Base-by-base conservation (phyloP, 2,113 vertebrate genomes). In the Gambusia holbrooki region DNA sequence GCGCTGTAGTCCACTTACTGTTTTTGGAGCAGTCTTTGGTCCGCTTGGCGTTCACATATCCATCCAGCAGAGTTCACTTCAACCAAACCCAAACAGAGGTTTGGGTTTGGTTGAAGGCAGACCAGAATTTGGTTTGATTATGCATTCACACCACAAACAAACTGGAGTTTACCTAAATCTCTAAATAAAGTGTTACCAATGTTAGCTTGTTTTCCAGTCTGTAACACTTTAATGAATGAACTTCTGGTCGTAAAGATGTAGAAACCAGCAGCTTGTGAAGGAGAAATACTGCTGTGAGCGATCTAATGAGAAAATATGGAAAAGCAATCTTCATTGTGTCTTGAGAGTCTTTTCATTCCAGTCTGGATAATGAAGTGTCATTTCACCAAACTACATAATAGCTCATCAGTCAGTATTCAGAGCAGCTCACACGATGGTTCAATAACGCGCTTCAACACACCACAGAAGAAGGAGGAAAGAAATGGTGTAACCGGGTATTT, bases 391-490 rank as follows among this genome's bases (percentile, higher is more conserved):
- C 70, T 17, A 30, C 74, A 78, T 69, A 71, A 84, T 85, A 77
- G 74, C 74, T 84, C 75, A 86, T 85, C 80, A 84, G 84, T 79
- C 54, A 80, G 77, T 68, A 84, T 86, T 89, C 80, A 83, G 73
- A 81, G 76, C 42, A 69, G 67, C 79, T 74, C 79, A 71, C 63
- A 9, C 69, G 62, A 71, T 75, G 4, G 74, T 85, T 79, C 80
- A 71, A 6, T 79, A 69, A 71, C 67, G 79, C 61, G 37, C 86
- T 62, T 64, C 48, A 28, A 58, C 27, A 70, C 76, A 40, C 84
- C 61, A 17, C 48, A 5, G 51, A 15, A 12, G 28, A 68, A 2
- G 29, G 22, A 32, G n/a, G 14, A 42, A 42, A 15, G 40, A 15
- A 42, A 42, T 19, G 40, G 62, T 85, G 63, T 88, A 88, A 90